Base-by-base conservation (phyloP, 2,888 invertebrate species). In the Anarsia innoxiella region DNA sequence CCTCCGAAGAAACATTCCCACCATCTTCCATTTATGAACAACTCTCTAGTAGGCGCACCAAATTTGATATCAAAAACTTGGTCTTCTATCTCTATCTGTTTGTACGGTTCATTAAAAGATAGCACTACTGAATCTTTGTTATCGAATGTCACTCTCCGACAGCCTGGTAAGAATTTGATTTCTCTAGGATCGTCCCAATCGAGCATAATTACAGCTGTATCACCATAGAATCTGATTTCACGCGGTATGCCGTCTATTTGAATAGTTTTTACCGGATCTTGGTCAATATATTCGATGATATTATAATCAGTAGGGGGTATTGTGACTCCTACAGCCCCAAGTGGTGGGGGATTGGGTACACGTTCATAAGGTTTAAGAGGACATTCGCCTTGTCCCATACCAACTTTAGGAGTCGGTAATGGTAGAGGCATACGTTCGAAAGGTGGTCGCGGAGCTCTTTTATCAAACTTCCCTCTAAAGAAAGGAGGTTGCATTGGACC, bases 1-100 rank as follows among this genome's bases (percentile, higher is more conserved):
- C 96, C 96, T 19, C 94, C 96, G 67, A 99, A 99, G 70, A 93
- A 94, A 54, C 96, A 94, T 66, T 97, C 97, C 68, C 92, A 97
- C 86, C 94, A 93, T 42, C 91, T 87, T 5, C 93, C 93, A 65
- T 99, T 95, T 31, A 99, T 91, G 56, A 91, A 94, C 23, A 99
- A 79, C 61, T 98, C 97, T 36, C 96, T 88, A 0, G 96, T 95
- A 0, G 97, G 97, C 8, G 94, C 94, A 10, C 98, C 98, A 49
- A 97, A 91, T 50, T 93, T 89, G 23, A 98, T 91, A 43, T 91
- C 89, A 65, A 93, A 92, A 2, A 88, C 76, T 61, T 89, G 88
- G 2, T 93, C 92, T 51, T 92, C 92, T 14, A 94, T 88, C 36
- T 88, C 87, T 6, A 94, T 88, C 46, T 91, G 90, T 51, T 90